Base-by-base conservation (phyloP, 2,113 vertebrate genomes). In the Mohoua ochrocephala region DNA sequence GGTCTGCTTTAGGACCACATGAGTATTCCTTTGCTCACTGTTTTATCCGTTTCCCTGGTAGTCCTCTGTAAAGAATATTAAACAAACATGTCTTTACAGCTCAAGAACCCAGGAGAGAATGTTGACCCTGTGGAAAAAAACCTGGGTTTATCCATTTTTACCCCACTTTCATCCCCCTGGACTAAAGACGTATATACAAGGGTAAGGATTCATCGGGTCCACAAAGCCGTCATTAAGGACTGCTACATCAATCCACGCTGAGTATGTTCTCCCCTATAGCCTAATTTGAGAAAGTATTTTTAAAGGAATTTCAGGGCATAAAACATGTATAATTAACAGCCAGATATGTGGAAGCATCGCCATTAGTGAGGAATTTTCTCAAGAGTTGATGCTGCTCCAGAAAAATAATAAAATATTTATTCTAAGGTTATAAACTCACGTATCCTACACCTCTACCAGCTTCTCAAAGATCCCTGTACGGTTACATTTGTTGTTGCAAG, bases 31-130 rank as follows among this genome's bases (percentile, higher is more conserved):
- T 78, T 89, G 71, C 88, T 92, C 64, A 47, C 85, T 95, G 87
- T 74, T 96, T 96, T 86, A 97, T 83, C 85, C 10, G 65, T 96
- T 93, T 95, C 95, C 92, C 91, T 93, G 83, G 95, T 85, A 95
- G 83, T 93, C 64, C 15, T 78, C 83, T 71, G 69, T 61, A 93
- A 86, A 71, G 92, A 96, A 74, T 87, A 95, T 92, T 93, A 96
- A 95, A 91, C 86, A 95, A 97, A 93, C 80, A 73, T 12, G 42
- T 91, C 91, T 94, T 87, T 86, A 83, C 67, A 86, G 90, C 69
- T 70, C 24, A 7, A 80, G 42, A 81, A 71, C n/a, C 68, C 79
- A 92, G 85, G 64, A 92, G 89, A 86, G 88, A 95, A 86, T 64
- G 82, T n/a, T 88, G 75, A 81, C 31, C 39, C 47, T 71, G 37